Evolutionary conservation across 2,888 invertebrate genomes (phyloP).

Genomic region (Catocala nupta): DNA sequence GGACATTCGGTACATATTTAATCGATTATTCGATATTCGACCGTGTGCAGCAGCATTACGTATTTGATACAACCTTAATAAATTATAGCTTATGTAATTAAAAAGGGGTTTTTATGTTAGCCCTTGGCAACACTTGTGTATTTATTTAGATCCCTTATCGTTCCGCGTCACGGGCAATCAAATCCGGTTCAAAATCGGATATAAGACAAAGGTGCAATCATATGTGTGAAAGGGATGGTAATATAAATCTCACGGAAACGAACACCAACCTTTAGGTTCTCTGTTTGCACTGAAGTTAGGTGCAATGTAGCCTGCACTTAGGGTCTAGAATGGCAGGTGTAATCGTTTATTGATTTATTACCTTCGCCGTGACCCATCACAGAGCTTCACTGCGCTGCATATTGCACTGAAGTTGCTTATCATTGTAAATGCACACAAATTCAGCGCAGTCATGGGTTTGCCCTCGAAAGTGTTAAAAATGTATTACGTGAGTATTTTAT

Average conservation of each 20-base stretch:
- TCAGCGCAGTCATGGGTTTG: background rate
- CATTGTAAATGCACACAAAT: background rate
- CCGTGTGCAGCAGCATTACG: too few relatives aligned
- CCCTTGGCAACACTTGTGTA: too few relatives aligned
- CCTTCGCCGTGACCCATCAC: background rate
- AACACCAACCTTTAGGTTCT: background rate
- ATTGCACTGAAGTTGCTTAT: conserved; percentile 7
- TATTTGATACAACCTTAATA: too few relatives aligned
- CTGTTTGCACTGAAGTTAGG: background rate
- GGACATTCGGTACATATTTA: too few relatives aligned
- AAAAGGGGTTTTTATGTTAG: too few relatives aligned
- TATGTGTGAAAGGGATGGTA: background rate
- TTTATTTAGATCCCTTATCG: too few relatives aligned
- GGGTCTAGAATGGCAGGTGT: conserved; percentile 7
- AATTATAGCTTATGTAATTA: too few relatives aligned
- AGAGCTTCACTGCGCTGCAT: conserved; percentile 2
- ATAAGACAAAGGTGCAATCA: background rate
- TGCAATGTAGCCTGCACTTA: conserved; percentile 5
- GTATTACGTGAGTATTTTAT: too few relatives aligned
- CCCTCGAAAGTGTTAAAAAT: background rate
- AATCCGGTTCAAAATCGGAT: too few relatives aligned
- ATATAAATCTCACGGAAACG: too few relatives aligned
- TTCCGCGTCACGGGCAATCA: too few relatives aligned
- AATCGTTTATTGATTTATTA: conserved; percentile 16
- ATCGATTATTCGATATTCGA: too few relatives aligned